These are phyloP conservation scores for Triplophysa rosa DNA, from an alignment of 2,113 vertebrate species.

Conservation along the genomic window DNA sequence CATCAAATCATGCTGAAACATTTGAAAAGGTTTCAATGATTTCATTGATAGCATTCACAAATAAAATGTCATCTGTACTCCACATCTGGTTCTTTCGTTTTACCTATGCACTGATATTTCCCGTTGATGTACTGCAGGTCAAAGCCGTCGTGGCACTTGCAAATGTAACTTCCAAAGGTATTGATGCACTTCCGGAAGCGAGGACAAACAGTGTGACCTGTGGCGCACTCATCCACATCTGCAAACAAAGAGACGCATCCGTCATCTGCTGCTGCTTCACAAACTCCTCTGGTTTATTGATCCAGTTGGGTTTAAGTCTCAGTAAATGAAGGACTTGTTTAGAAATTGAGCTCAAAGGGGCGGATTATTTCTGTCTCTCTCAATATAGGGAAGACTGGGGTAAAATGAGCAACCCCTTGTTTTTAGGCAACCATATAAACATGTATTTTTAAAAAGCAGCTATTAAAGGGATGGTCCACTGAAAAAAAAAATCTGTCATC, in stretches of 20 bases:
- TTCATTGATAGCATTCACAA: too few species aligned
- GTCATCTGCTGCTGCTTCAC: background rate
- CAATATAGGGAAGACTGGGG: too few species aligned
- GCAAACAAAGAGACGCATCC: conserved; percentile 27
- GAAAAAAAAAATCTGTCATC: too few species aligned
- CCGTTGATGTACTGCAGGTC: conserved; percentile 91
- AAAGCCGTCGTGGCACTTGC: conserved; percentile 92
- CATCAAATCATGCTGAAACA: too few species aligned
- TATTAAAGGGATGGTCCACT: too few species aligned
- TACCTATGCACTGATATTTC: conserved; percentile 96
- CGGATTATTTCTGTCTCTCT: background rate
- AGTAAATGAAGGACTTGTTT: background rate
- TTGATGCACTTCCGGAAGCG: conserved; percentile 91
- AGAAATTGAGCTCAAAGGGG: background rate
- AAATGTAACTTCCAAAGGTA: conserved; percentile 97
- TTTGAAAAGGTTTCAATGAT: too few species aligned
- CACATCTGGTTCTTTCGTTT: conserved; percentile 5
- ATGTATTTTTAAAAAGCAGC: too few species aligned
- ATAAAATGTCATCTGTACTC: background rate
- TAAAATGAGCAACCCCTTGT: too few species aligned
- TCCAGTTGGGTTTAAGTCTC: background rate
- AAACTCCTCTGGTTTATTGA: background rate
- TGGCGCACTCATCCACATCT: conserved; percentile 94
- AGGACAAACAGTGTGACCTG: conserved; percentile 85
- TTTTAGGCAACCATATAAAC: too few species aligned